Conservation (phyloP, 2,797 vertebrate species). For the Sylvilagus floridanus region DNA sequence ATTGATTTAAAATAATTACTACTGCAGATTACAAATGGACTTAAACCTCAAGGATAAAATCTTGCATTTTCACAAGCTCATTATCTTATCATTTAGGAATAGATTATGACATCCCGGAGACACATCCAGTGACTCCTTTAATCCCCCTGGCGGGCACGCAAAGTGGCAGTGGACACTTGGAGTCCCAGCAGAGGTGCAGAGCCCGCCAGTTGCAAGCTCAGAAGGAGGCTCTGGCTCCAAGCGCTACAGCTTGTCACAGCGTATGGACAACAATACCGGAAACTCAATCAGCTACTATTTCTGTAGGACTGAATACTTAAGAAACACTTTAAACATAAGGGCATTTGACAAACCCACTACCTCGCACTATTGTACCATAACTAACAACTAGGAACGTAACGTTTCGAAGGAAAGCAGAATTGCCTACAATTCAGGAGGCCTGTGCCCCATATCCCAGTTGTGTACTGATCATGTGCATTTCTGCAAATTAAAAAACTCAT, state of each 20-base stretch:
- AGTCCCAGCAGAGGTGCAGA: neutral
- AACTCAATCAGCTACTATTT: neutral
- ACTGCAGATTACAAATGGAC: neutral
- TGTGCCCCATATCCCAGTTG: too few relatives aligned
- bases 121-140: neutral
- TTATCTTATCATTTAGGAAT: neutral
- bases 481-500: neutral
- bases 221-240: neutral
- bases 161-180: neutral
- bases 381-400: neutral
- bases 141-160: neutral
- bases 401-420: neutral
- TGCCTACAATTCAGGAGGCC: neutral
- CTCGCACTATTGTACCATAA: neutral
- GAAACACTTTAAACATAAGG: neutral
- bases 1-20: neutral
- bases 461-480: neutral
- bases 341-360: neutral
- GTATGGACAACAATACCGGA: neutral
- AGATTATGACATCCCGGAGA: neutral
- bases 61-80: neutral
- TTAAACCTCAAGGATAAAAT: neutral
- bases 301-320: neutral
- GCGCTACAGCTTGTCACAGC: neutral
- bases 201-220: neutral